Evolutionary conservation across 2,113 vertebrate genomes (phyloP), one percentile per base, ranked within the genome.

Genomic region (Hyperoodon ampullatus): DNA sequence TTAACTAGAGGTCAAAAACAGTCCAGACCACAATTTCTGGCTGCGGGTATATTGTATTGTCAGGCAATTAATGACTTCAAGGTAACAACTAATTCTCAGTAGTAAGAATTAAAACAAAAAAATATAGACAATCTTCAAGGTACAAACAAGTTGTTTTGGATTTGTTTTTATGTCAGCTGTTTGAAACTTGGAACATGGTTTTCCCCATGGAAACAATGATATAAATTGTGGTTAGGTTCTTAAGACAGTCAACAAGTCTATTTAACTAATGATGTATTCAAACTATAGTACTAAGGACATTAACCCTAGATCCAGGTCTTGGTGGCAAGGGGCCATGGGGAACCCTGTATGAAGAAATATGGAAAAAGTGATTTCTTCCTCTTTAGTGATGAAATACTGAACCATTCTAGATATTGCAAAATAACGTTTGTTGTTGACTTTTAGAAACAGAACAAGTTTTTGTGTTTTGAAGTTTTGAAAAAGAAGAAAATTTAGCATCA

Each of bases 111-210:
- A 74, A 44, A 80, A 66, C n/a, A 5, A 68, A 28, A 33, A 47
- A 39, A 18, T 6, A 13, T 2, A 26, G 35, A 47, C 8, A 19
- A 7, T 75, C 6, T 66, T 88, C 18, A 87, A 50, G 0, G 0
- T 53, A 61, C n/a, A 88, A 58, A 87, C 18, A 90, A 66, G n/a
- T 68, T 70, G n/a, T 94, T 77, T 81, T 33, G 39, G n/a, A 68
- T 93, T 88, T 95, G 39, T 30, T 89, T 97, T 94, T 55, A 75
- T 33, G 78, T 89, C 80, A 90, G 81, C 60, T 88, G 4, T 75
- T 97, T 95, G 88, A 88, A 97, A 95, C 33, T 11, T 94, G 80
- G 28, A 84, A 86, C 23, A 35, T 0, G 1, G 68, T 72, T 92
- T 81, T 26, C 68, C 70, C 85, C 39, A 53, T 18, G 60, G 66